These are phyloP conservation scores for Paedocypris sp. DNA, from an alignment of 2,113 vertebrate genomes.

Conservation along the genomic window DNA sequence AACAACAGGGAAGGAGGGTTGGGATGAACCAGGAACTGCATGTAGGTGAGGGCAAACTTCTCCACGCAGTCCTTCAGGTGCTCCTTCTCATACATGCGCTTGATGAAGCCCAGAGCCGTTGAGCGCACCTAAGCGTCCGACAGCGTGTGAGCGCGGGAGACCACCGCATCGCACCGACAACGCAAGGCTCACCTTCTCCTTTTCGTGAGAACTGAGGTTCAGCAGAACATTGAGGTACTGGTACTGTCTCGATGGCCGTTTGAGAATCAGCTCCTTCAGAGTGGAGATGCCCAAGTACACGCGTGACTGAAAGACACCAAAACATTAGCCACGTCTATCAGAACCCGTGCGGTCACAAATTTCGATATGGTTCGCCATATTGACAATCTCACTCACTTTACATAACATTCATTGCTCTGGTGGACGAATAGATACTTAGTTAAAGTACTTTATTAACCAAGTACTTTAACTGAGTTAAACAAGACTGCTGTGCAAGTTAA, in stretches of 20 bases:
- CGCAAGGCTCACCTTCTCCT: conserved; percentile 71
- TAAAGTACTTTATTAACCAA: no score
- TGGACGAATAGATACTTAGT: no score
- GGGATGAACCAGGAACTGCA: conserved; percentile 89
- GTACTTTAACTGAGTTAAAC: no score
- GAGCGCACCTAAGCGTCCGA: conserved; percentile 69
- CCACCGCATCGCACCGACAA: not conserved
- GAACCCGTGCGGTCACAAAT: no score
- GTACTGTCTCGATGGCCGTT: conserved; percentile 80
- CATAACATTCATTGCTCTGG: no score
- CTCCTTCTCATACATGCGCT: conserved; percentile 87
- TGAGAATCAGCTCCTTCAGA: conserved; percentile 82
- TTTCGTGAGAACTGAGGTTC: conserved; percentile 89
- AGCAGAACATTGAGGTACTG: conserved; percentile 87
- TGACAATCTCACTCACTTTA: no score
- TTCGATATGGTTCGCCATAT: no score
- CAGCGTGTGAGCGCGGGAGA: not conserved
- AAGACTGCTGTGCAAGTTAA: no score
- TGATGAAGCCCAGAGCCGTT: conserved; percentile 81
- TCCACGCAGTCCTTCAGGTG: conserved; percentile 85
- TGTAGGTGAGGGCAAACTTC: conserved; percentile 89
- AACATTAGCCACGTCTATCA: no score
- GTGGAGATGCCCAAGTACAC: conserved; percentile 90
- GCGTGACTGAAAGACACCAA: conserved; percentile 66
- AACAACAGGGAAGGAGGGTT: conserved; percentile 86